These are phyloP conservation scores for Aspidapion aeneum DNA, from an alignment of 2,888 invertebrate species.

Conservation along the genomic window DNA sequence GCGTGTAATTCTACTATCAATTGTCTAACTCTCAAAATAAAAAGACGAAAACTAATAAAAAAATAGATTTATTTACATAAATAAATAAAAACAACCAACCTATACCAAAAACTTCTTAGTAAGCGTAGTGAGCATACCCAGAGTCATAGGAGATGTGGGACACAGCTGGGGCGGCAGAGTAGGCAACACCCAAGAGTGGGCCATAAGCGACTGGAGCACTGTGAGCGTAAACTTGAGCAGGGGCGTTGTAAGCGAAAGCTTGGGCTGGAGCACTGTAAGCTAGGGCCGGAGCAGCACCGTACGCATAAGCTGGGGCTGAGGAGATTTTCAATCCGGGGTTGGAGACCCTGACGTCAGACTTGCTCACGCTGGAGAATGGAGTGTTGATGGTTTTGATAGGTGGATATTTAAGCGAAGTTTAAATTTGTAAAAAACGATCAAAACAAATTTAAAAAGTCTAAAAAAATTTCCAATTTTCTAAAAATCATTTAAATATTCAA, in stretches of 20 bases:
- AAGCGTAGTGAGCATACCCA: conserved; percentile 32
- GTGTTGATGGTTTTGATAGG: conserved; percentile 68
- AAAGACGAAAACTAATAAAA: too few species aligned
- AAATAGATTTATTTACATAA: too few species aligned
- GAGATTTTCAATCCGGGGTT: conserved; percentile 54
- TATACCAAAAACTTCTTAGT: conserved; percentile 15
- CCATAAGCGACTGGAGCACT: conserved; percentile 22
- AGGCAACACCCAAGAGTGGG: conserved; percentile 11
- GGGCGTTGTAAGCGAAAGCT: too few species aligned
- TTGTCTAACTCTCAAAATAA: too few species aligned
- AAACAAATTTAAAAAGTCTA: too few species aligned
- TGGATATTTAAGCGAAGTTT: conserved; percentile 68
- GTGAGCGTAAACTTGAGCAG: too few species aligned
- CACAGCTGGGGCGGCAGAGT: conserved; percentile 58
- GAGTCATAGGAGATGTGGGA: conserved; percentile 58
- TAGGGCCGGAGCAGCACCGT: conserved; percentile 33
- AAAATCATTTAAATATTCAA: too few species aligned
- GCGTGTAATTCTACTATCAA: too few species aligned
- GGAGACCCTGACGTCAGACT: conserved; percentile 66
- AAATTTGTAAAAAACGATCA: too few species aligned
- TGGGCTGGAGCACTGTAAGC: conserved; percentile 57
- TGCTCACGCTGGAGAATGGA: conserved; percentile 68
- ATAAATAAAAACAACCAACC: too few species aligned
- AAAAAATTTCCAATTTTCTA: too few species aligned
- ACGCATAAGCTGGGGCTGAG: conserved; percentile 26